These are phyloP conservation scores for Corticium candelabrum DNA, from an alignment of 37 sponge, comb jelly and placozoan genomes.

Conservation along the genomic window DNA sequence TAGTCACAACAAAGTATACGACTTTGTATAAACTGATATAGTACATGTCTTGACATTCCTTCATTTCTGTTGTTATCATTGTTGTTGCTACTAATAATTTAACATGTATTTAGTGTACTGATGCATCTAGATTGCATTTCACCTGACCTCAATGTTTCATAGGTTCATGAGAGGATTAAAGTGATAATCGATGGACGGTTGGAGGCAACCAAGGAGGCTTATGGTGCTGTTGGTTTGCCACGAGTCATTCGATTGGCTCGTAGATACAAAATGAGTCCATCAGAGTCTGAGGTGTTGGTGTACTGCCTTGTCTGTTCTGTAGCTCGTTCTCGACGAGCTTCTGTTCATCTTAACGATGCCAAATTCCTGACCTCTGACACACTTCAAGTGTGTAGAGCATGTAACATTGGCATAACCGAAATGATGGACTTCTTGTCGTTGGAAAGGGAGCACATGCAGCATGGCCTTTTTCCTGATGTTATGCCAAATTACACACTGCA, in stretches of 20 bases:
- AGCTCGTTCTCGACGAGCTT: not conserved
- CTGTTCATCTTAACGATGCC: not conserved
- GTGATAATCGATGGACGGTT: conserved; percentile 27
- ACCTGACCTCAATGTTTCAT: conserved; percentile 14
- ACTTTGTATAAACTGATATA: too few species aligned
- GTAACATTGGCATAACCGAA: conserved; percentile 30
- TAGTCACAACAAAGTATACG: too few species aligned
- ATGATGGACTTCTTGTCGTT: conserved; percentile 33
- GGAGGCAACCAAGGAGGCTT: conserved; percentile 32
- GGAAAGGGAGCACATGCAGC: conserved; percentile 55
- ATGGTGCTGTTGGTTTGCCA: conserved; percentile 43
- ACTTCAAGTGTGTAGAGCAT: conserved; percentile 29
- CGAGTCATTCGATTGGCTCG: conserved; percentile 41
- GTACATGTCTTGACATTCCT: too few species aligned
- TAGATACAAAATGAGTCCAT: conserved; percentile 33
- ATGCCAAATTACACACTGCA: conserved; percentile 48
- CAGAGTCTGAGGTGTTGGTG: conserved; percentile 38
- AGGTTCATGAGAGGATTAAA: conserved; percentile 29
- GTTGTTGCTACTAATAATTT: too few species aligned
- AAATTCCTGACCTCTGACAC: conserved; percentile 10
- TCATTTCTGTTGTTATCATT: too few species aligned
- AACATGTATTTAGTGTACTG: too few species aligned
- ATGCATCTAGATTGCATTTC: too few species aligned
- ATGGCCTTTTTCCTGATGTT: conserved; percentile 72
- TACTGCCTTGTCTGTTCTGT: conserved; percentile 22